Evolutionary conservation across 2,888 invertebrate species (phyloP).

Genomic region (Agapetus fuscipes): DNA sequence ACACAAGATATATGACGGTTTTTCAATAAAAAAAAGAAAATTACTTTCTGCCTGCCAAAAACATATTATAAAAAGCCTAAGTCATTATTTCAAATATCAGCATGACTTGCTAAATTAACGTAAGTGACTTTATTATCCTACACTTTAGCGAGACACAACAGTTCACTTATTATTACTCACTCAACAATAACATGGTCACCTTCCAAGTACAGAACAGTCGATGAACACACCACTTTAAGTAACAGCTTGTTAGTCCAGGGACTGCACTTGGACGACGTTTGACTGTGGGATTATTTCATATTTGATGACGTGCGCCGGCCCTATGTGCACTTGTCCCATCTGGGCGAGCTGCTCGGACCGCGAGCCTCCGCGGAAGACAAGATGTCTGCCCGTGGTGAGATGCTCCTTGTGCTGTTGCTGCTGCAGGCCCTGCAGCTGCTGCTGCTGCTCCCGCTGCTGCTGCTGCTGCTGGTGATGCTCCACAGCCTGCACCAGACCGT

Average conservation of each 20-base stretch:
- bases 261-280: slow-evolving; percentile 41
- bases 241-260: slow-evolving; percentile 40
- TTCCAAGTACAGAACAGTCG: too few species aligned
- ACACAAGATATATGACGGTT: too few species aligned
- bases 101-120: too few species aligned
- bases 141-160: too few species aligned
- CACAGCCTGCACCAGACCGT: slow-evolving; percentile 8
- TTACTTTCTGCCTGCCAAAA: too few species aligned
- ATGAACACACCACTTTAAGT: too few species aligned
- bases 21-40: too few species aligned
- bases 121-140: too few species aligned
- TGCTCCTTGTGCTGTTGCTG: slow-evolving; percentile 16
- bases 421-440: slow-evolving; percentile 8
- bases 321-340: slow-evolving; percentile 30
- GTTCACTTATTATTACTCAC: too few species aligned
- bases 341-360: slow-evolving; percentile 36
- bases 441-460: slow-evolving; percentile 15
- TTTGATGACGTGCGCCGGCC: slow-evolving; percentile 40
- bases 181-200: too few species aligned
- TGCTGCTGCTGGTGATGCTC: slow-evolving; percentile 16
- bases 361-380: slow-evolving; percentile 32
- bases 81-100: too few species aligned
- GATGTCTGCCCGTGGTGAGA: slow-evolving; percentile 14
- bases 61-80: too few species aligned
- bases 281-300: slow-evolving; percentile 48